Percentiles rank a stretch among this genome's conserved stretches.
These are phyloP conservation scores for Pangasius sanitwongsei DNA, from an alignment of 2,797 vertebrate genomes.

Conservation along the genomic window DNA sequence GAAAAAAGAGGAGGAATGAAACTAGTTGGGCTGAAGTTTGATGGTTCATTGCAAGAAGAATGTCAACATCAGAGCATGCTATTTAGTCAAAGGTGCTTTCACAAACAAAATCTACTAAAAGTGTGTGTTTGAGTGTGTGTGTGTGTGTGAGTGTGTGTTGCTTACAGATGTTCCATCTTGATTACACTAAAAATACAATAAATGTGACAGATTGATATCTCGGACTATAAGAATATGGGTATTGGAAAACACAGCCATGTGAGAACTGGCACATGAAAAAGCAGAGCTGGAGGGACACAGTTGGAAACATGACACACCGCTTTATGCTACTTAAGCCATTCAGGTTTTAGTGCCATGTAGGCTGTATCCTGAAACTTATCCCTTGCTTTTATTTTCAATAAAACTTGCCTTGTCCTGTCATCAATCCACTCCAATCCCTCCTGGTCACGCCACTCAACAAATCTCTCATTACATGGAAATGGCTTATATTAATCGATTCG, in stretches of 20 bases:
- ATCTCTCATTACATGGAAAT: conserved; percentile 5
- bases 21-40: conserved; percentile 68
- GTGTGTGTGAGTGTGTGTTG: conserved; percentile 23
- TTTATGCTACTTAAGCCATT: conserved; percentile 29
- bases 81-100: conserved; percentile 70
- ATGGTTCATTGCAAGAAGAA: conserved; percentile 81
- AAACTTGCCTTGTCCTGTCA: background rate
- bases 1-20: conserved; percentile 67
- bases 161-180: conserved; percentile 44
- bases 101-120: conserved; percentile 36
- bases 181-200: background rate
- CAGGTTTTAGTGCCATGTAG: conserved; percentile 32
- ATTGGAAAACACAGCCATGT: background rate
- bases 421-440: background rate
- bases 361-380: conserved; percentile 23
- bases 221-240: background rate
- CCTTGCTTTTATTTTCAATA: background rate
- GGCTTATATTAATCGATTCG: background rate
- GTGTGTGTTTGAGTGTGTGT: background rate
- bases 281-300: background rate
- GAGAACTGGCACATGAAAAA: background rate
- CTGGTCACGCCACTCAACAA: conserved; percentile 12
- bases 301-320: conserved; percentile 22
- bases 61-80: conserved; percentile 75
- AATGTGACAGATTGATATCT: background rate